Base-by-base conservation (phyloP, 2,888 invertebrate genomes). In the Pyrrhosoma nymphula region DNA sequence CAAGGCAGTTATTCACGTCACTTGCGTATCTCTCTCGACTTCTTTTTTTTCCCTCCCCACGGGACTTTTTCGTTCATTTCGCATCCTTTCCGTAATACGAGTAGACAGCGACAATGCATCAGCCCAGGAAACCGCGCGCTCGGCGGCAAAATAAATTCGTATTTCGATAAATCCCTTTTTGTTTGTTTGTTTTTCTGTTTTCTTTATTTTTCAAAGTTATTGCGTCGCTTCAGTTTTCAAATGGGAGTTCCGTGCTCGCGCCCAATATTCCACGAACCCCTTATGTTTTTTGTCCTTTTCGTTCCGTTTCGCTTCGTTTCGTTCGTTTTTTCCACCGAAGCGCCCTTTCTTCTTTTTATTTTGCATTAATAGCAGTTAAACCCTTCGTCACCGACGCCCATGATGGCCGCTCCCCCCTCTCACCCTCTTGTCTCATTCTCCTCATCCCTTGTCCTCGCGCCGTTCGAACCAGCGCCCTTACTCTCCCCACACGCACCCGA, bases 101-200 rank as follows among this genome's bases (percentile, higher is more conserved):
- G 47, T 55, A 12, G 63, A 39, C 91, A 30, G 91, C 63, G 39
- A 91, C 60, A 91, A 91, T 93, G 69, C 93, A 69, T 93, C 93
- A 93, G 47, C 93, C n/a, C 60, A 8, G 0, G 47, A 26, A 35
- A 16, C 89, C 23, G 89, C 89, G 47, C 93, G 39, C 93, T 35
- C 1, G 60, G 69, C 56, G 39, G 93, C 47, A 35, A 69, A 75
- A 93, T 93, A 93, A 93, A 93, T 93, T 69, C 93, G 93, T 55
- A 93, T 93, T 93, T 93, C 93, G 69, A 93, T 93, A 93, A 93
- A 93, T 93, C 93, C 93, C n/a, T 93, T 93, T 69, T 26, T 93
- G 39, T 47, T 39, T 93, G 16, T 60, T 60, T 20, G 60, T 69
- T 35, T 0, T 69, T 91, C 18, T 10, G 30, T 35, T 69, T 75